Base-by-base conservation (phyloP, 1,140 invertebrate species). In the Myzus persicae region DNA sequence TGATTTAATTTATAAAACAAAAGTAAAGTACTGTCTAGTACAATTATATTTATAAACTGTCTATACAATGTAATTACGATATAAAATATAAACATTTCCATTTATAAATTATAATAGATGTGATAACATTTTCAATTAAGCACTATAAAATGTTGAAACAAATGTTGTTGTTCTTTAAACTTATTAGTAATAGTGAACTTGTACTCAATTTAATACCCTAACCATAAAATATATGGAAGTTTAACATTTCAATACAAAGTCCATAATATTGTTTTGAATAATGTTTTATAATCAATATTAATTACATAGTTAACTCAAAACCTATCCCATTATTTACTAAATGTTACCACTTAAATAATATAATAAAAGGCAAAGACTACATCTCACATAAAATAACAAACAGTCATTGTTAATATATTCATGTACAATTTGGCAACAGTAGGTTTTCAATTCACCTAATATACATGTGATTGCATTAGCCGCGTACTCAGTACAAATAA, bases 361-460 rank as follows among this genome's bases (percentile, higher is more conserved):
- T 44, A 59, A 42, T 90, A 59, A 26, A 90, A 90, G 26, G 54
- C 48, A 59, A 88, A 88, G 24, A 36, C 38, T 90, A 59, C 36
- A 26, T 90, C 24, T 59, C n/a, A 54, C 44, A 90, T 20, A 90
- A 51, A 90, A 54, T 59, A 90, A 89, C 46, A 89, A 89, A 89
- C 26, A 36, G n/a, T 51, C 26, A 54, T 89, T 51, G 46, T 51
- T 51, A 89, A 38, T 38, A 26, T 38, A 54, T 40, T 90, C 36
- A 40, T 40, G 87, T 89, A 54, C 26, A 90, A 90, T 59, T 90
- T 90, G 88, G 51, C 88, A 90, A 90, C 1, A 54, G 20, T 51
- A 90, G 9, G 82, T 22, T 42, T 59, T 59, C 18, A 36, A 26
- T 26, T 26, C 38, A 59, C 40, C 54, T n/a, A 84, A 24, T 38